Evolutionary conservation across 2,113 vertebrate genomes (phyloP).

Genomic region (Lamprologus lemairii): DNA sequence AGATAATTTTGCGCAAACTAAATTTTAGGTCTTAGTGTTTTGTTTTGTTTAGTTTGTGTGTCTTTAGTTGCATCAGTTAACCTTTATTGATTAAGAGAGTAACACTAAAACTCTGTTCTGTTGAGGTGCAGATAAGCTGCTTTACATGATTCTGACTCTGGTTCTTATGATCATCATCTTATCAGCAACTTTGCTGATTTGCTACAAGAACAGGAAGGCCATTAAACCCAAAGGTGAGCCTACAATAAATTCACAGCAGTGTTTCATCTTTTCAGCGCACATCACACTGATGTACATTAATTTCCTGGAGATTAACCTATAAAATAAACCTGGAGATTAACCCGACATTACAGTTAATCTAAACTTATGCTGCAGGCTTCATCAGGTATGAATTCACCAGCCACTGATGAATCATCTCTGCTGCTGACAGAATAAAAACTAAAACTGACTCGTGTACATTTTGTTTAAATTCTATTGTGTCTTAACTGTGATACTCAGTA

Average conservation of each 20-base stretch:
- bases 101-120: background rate
- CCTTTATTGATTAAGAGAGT: background rate
- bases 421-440: background rate
- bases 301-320: background rate
- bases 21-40: background rate
- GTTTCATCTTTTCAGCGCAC: rapidly evolving
- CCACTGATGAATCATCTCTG: background rate
- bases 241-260: rapidly evolving
- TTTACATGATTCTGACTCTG: background rate
- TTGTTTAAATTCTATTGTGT: background rate
- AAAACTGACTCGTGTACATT: rapidly evolving
- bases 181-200: background rate
- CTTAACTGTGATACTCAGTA: rapidly evolving
- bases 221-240: background rate
- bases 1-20: rapidly evolving
- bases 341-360: rapidly evolving
- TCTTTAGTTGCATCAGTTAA: background rate
- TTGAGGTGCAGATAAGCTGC: background rate
- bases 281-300: background rate
- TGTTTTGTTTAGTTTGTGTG: background rate
- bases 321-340: background rate
- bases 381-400: rapidly evolving
- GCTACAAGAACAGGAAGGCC: background rate
- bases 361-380: rapidly evolving
- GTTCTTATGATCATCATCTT: rapidly evolving